Conservation (phyloP, 1,140 invertebrate genomes). For the Hyles euphorbiae region DNA sequence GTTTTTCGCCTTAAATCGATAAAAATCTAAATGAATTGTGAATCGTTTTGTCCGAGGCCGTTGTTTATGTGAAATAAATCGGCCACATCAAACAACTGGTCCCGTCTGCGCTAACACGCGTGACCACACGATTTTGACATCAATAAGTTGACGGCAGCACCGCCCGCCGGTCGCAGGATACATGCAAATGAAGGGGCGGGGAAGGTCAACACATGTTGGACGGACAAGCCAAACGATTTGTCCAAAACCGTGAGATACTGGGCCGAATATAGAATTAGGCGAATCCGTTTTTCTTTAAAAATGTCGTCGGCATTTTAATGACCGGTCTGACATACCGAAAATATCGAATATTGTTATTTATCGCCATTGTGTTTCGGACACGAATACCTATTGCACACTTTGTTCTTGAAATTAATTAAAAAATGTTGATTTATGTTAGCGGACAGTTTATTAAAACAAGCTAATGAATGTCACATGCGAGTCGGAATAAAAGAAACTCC, state of each 20-base stretch:
- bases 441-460: conserved; percentile 20
- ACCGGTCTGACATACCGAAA: conserved; percentile 46
- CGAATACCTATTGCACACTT: conserved; percentile 27
- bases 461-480: conserved; percentile 6
- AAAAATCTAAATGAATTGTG: conserved; percentile 64
- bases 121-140: conserved; percentile 20
- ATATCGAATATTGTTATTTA: conserved; percentile 59
- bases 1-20: conserved; percentile 60
- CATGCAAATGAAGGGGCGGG: conserved; percentile 3
- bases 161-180: background rate
- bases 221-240: conserved; percentile 27
- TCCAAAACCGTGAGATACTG: conserved; percentile 27
- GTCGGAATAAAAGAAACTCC: background rate
- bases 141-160: conserved; percentile 4
- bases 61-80: conserved; percentile 61
- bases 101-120: background rate
- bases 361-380: conserved; percentile 46
- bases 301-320: conserved; percentile 61
- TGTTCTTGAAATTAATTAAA: conserved; percentile 39
- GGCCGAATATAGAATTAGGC: conserved; percentile 45
- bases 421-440: conserved; percentile 45
- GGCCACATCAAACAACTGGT: conserved; percentile 50
- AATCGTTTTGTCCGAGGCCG: conserved; percentile 41
- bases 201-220: conserved; percentile 32
- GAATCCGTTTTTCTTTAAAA: conserved; percentile 39